Percentiles rank a stretch among this genome's conserved stretches.
These are phyloP conservation scores for Cataglyphis rosenhaueri DNA, from an alignment of 2,888 invertebrate genomes.

Conservation along the genomic window DNA sequence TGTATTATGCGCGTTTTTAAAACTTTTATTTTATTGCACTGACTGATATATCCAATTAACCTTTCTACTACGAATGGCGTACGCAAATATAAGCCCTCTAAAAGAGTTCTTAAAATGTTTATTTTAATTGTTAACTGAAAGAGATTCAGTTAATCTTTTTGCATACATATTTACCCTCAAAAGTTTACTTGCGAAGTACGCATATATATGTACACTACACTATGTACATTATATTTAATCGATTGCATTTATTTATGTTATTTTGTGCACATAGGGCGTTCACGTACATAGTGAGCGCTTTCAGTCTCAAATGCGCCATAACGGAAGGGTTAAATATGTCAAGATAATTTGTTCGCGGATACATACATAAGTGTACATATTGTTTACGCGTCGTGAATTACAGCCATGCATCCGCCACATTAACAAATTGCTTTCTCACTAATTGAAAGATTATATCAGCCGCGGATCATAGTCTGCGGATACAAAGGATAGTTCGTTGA, in stretches of 20 bases:
- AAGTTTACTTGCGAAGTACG: neutral
- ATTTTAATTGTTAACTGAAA: too few species aligned
- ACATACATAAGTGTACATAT: neutral
- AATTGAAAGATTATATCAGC: conserved; percentile 50
- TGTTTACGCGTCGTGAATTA: conserved; percentile 34
- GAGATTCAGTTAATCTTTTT: too few species aligned
- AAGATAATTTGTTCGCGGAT: conserved; percentile 27
- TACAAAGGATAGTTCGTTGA: conserved; percentile 46
- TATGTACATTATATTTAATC: neutral
- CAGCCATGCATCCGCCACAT: conserved; percentile 8
- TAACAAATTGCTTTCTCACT: conserved; percentile 53
- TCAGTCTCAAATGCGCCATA: neutral
- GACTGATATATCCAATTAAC: too few species aligned
- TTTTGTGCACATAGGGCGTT: neutral
- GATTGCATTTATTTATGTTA: neutral
- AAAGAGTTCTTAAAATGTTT: too few species aligned
- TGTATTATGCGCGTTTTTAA: conserved; percentile 6
- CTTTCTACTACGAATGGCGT: neutral
- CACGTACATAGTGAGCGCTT: neutral
- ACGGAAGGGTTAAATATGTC: conserved; percentile 13
- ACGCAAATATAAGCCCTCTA: neutral
- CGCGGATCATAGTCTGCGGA: conserved; percentile 22
- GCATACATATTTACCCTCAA: neutral
- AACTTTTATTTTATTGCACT: conserved; percentile 29
- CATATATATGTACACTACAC: neutral